Conservation (phyloP, 2,797 vertebrate species). For the Poecile montanus region DNA sequence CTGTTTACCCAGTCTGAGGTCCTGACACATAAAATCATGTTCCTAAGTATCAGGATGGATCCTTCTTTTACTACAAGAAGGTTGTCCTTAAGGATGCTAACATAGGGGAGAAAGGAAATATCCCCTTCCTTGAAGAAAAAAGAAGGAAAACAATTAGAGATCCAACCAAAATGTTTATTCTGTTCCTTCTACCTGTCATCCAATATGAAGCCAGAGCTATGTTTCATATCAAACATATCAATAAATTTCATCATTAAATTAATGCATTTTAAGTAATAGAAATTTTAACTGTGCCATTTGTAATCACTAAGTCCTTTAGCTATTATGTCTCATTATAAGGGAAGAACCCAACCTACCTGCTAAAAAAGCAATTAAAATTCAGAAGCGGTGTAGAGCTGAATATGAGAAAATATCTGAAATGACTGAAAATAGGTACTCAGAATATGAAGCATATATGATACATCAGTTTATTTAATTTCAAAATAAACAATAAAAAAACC, state of each 20-base stretch:
- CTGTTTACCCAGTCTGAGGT: not conserved
- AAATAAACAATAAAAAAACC: not conserved
- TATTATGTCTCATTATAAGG: not conserved
- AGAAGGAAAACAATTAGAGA: not conserved
- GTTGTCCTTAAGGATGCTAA: not conserved
- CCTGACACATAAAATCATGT: not conserved
- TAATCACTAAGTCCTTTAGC: not conserved
- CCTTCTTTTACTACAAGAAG: not conserved
- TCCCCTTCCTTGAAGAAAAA: not conserved
- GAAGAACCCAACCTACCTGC: not conserved
- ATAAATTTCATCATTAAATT: not conserved
- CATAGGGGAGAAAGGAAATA: not conserved
- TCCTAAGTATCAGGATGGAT: not conserved
- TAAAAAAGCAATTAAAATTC: not conserved
- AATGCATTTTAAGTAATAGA: not conserved
- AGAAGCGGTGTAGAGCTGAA: not conserved
- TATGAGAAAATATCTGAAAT: not conserved
- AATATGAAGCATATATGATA: not conserved
- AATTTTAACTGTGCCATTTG: not conserved
- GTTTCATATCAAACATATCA: not conserved
- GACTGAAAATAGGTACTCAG: not conserved
- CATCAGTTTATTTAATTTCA: not conserved
- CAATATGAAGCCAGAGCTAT: not conserved
- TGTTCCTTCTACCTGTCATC: not conserved
- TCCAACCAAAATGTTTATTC: not conserved